Evolutionary conservation across 2,888 invertebrate genomes (phyloP).

Genomic region (Hanleya hanleyi): DNA sequence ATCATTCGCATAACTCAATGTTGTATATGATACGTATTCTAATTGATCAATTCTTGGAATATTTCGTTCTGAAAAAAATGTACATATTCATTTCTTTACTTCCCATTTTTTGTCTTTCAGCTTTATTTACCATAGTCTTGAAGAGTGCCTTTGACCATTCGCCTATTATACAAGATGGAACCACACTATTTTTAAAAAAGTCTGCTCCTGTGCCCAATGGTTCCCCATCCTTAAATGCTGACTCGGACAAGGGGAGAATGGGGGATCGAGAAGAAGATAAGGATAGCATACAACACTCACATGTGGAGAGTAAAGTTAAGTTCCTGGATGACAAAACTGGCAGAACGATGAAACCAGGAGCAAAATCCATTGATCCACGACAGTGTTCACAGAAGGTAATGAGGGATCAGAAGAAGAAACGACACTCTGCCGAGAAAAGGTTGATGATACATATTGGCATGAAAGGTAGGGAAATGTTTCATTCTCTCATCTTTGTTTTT

Average conservation of each 20-base stretch:
- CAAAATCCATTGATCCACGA: no score
- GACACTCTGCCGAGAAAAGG: conserved; percentile 38
- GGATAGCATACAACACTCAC: no score
- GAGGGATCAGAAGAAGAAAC: background rate
- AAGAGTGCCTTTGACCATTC: conserved; percentile 48
- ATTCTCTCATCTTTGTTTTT: no score
- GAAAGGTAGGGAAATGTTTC: no score
- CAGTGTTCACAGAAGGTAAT: background rate
- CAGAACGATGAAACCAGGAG: no score
- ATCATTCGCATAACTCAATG: no score
- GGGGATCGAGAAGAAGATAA: background rate
- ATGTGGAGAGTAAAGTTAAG: background rate
- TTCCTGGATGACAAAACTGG: no score
- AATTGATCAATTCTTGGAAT: no score
- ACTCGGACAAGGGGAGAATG: background rate
- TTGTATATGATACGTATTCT: no score
- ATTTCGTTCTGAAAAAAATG: no score
- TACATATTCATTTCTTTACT: no score
- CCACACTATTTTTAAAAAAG: conserved; percentile 51
- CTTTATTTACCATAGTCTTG: conserved; percentile 57
- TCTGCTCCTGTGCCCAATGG: background rate
- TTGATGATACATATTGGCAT: conserved; percentile 59
- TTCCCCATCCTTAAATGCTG: background rate
- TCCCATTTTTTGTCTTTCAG: conserved; percentile 36
- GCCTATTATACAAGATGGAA: conserved; percentile 51